Evolutionary conservation across 2,797 vertebrate species (phyloP).

Genomic region (Selene dorsalis): DNA sequence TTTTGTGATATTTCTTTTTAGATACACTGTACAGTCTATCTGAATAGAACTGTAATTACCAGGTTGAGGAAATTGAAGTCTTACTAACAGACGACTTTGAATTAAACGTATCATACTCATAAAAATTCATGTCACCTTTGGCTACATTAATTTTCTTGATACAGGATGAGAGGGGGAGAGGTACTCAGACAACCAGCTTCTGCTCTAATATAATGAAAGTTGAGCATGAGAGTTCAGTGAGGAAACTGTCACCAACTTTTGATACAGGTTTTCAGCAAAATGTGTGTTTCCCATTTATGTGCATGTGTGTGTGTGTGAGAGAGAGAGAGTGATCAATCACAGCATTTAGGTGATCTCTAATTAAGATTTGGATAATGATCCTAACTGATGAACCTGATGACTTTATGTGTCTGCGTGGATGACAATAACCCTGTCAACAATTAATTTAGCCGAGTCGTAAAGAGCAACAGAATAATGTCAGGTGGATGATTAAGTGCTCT

Average conservation of each 20-base stretch:
- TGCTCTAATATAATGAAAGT: not conserved
- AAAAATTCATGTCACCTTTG: slow-evolving; percentile 20
- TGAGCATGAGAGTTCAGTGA: not conserved
- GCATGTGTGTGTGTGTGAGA: no score
- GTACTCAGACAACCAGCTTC: not conserved
- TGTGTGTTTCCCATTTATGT: not conserved
- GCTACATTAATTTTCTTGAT: slow-evolving; percentile 15
- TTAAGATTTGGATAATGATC: slow-evolving; percentile 30
- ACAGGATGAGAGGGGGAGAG: not conserved
- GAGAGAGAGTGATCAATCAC: slow-evolving; percentile 18
- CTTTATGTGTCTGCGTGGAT: slow-evolving; percentile 24
- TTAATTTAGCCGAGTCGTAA: slow-evolving; percentile 15
- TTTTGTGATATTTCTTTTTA: not conserved
- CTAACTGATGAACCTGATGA: slow-evolving; percentile 28
- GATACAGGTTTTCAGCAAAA: not conserved
- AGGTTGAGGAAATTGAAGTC: slow-evolving; percentile 4
- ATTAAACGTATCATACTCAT: slow-evolving; percentile 12
- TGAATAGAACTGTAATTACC: slow-evolving; percentile 8
- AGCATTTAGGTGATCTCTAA: slow-evolving; percentile 32
- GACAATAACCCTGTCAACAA: slow-evolving; percentile 23
- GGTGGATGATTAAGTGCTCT: slow-evolving; percentile 24
- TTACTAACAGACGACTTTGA: not conserved
- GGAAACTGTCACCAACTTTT: not conserved
- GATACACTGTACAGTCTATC: no score
- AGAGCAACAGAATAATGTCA: not conserved